Evolutionary conservation across 64 coral and sea anemone genomes (phyloP), one percentile per base, ranked within the genome.

Genomic region (Orbicella faveolata): DNA sequence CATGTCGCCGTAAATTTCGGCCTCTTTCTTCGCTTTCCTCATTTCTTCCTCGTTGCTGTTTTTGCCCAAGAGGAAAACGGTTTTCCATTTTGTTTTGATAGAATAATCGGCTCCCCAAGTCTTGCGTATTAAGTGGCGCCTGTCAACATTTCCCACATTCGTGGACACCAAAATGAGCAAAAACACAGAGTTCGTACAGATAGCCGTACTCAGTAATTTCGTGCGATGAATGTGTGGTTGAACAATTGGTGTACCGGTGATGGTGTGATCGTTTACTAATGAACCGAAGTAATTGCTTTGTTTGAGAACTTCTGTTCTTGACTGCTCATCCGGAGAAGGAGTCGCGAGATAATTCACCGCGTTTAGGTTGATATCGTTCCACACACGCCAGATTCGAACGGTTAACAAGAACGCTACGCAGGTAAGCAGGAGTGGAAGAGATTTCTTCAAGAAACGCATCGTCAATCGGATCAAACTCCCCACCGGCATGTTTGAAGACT

Each of bases 101-200:
- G 84, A 80, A 41, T 76, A 74, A 39, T 95, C 84, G 17, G 89
- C 75, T 18, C 93, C 93, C 93, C 93, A 95, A 2, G 93, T 95
- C 80, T 87, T 76, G 20, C 93, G 93, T 30, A 95, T 95, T 81
- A 87, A n/a, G 26, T 87, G 79, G 25, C 93, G 74, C 16, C 89
- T 55, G 41, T 90, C 90, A 61, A 88, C 39, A 75, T 95, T 79
- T n/a, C 84, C 89, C 41, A 95, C 84, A 57, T 81, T 78, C 61
- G 89, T 95, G 9, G 93, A 91, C 16, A 95, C 93, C 21, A 95
- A 53, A 70, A 95, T 91, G 20, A 95, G 84, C 21, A 91, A 75
- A 19, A 63, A 73, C 14, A 95, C 17, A 54, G 61, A 76, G 26
- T 17, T 83, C 16, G 89, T 89, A 55, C 93, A 95, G 63, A 85